A percentile compares a stretch with the other conserved stretches of the same genome.
phyloP scores from a whole-genome alignment of 2,888 invertebrate genomes.

The Drosophila ustulata region DNA sequence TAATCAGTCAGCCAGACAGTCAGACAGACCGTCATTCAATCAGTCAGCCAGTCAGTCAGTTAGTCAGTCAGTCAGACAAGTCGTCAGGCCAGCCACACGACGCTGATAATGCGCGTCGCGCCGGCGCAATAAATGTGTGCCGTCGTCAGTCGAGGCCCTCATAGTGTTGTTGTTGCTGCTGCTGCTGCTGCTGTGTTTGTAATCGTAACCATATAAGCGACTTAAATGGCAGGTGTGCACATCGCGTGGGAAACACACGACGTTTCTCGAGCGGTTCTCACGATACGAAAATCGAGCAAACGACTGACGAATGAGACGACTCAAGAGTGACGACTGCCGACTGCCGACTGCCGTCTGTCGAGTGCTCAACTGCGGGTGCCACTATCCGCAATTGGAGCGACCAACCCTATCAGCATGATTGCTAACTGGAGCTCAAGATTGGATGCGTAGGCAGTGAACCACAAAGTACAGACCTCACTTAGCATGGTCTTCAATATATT shows the following conservation, averaged over 20 bases:
- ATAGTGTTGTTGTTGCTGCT: conserved; percentile 41
- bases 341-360: conserved; percentile 23
- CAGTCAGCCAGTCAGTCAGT: conserved; percentile 24
- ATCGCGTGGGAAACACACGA: conserved; percentile 86
- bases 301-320: conserved; percentile 32
- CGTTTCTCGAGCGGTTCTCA: conserved; percentile 85
- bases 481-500: not conserved
- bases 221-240: conserved; percentile 85
- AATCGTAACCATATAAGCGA: conserved; percentile 80
- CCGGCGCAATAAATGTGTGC: conserved; percentile 79
- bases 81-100: conserved; percentile 69
- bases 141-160: conserved; percentile 67
- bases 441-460: conserved; percentile 16
- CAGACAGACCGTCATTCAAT: conserved; percentile 35
- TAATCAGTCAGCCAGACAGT: conserved; percentile 45
- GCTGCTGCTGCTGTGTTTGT: conserved; percentile 56
- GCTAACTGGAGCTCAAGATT: conserved; percentile 42
- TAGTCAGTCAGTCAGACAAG: conserved; percentile 40
- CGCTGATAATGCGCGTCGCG: conserved; percentile 77
- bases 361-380: conserved; percentile 55
- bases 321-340: conserved; percentile 32
- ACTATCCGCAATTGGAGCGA: conserved; percentile 41
- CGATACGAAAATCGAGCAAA: conserved; percentile 84
- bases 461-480: conserved; percentile 24
- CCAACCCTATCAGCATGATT: conserved; percentile 35